phyloP scores from a whole-genome alignment of 2,888 invertebrate genomes.

The Toxonevra muliebris region DNA sequence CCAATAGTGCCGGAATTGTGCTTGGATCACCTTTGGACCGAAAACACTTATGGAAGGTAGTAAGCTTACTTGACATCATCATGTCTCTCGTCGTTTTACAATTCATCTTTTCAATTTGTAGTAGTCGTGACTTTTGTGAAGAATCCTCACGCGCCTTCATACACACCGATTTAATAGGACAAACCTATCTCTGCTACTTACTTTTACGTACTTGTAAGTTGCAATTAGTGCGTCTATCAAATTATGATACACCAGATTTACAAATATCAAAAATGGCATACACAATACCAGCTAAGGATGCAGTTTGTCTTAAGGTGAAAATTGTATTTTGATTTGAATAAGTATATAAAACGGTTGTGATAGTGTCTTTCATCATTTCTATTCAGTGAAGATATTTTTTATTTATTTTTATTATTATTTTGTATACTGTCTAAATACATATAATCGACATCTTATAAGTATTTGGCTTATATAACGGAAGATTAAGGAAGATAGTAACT shows the following conservation, averaged over 20 bases:
- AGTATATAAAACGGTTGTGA: too few species aligned
- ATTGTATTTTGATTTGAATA: too few species aligned
- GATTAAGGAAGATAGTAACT: too few species aligned
- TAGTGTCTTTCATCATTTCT: too few species aligned
- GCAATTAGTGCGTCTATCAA: constrained; percentile 71
- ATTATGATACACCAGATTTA: constrained; percentile 70
- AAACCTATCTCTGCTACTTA: constrained; percentile 84
- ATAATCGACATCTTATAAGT: too few species aligned
- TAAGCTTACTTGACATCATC: constrained; percentile 43
- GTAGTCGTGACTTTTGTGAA: constrained; percentile 67
- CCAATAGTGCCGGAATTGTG: constrained; percentile 87
- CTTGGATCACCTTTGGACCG: constrained; percentile 90
- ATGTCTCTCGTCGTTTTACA: not conserved
- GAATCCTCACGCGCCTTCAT: constrained; percentile 82
- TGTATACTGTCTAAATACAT: too few species aligned
- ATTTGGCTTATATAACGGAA: too few species aligned
- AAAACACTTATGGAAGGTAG: constrained; percentile 69
- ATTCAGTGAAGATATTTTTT: too few species aligned
- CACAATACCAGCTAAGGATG: constrained; percentile 83
- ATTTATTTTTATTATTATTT: too few species aligned
- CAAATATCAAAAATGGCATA: constrained; percentile 80
- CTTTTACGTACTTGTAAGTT: constrained; percentile 66
- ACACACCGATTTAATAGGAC: constrained; percentile 85
- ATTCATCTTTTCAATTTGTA: constrained; percentile 26
- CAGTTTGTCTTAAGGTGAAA: constrained; percentile 76